A percentile compares a stretch with the other conserved stretches of the same genome.
Conservation (phyloP, 2,797 vertebrate species). For the Cyprinodon diabolis region DNA sequence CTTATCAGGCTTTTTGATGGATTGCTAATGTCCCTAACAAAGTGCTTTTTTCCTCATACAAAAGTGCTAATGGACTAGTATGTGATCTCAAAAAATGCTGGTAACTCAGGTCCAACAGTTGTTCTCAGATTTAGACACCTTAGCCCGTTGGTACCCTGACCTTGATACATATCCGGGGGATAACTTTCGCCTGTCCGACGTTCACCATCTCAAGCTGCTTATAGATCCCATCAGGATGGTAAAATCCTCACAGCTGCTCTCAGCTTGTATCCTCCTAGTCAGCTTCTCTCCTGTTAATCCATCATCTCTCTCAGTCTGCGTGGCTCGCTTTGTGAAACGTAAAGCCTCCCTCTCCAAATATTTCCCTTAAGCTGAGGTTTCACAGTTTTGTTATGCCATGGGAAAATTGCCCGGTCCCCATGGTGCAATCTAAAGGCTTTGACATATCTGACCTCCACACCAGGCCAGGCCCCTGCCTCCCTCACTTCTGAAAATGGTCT, state of each 20-base stretch:
- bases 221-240: conserved; percentile 66
- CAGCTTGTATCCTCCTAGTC: conserved; percentile 69
- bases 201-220: conserved; percentile 56
- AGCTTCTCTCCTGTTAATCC: conserved; percentile 70
- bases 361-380: conserved; percentile 86
- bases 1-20: conserved; percentile 58
- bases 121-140: conserved; percentile 43
- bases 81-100: conserved; percentile 33
- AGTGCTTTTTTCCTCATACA: conserved; percentile 45
- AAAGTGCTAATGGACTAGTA: conserved; percentile 14
- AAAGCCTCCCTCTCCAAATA: conserved; percentile 82
- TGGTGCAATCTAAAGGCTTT: conserved; percentile 73
- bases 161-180: conserved; percentile 24
- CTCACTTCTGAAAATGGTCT: conserved; percentile 40
- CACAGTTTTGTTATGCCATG: conserved; percentile 83
- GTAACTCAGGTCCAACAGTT: conserved; percentile 34
- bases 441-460: conserved; percentile 74
- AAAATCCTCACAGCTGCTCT: conserved; percentile 78
- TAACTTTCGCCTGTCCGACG: conserved; percentile 23
- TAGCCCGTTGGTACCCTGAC: conserved; percentile 15
- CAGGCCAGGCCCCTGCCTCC: conserved; percentile 29
- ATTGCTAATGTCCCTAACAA: conserved; percentile 55
- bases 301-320: conserved; percentile 70
- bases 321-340: conserved; percentile 70
- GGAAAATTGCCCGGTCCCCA: conserved; percentile 68